These are phyloP conservation scores for Catalaphyllia jardinei DNA, from an alignment of 64 coral and sea anemone species.

Conservation along the genomic window DNA sequence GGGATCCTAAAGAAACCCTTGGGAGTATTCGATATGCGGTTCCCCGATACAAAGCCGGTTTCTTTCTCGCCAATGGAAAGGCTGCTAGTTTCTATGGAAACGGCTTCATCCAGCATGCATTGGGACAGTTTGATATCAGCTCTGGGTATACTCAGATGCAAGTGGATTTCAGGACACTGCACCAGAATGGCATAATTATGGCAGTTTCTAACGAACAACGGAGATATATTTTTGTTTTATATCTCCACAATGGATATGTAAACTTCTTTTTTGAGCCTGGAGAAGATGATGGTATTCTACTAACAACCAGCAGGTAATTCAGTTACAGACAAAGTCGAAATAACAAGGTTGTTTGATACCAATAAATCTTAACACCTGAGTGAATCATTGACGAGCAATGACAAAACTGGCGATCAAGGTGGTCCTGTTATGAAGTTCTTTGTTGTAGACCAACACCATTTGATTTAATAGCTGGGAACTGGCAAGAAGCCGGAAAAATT, in stretches of 20 bases:
- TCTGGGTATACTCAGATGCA: neutral
- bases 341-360: too few relatives aligned
- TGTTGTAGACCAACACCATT: neutral
- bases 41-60: conserved; percentile 14
- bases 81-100: conserved; percentile 57
- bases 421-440: neutral
- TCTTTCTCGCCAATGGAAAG: conserved; percentile 30
- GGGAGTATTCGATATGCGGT: conserved; percentile 24
- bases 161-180: conserved; percentile 71
- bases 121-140: conserved; percentile 53
- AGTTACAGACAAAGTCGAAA: too few relatives aligned
- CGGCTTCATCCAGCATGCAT: conserved; percentile 53
- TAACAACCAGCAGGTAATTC: neutral
- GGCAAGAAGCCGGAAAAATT: too few relatives aligned
- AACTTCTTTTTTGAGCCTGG: conserved; percentile 39
- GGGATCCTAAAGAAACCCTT: conserved; percentile 14
- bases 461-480: neutral
- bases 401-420: neutral
- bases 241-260: conserved; percentile 48
- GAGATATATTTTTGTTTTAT: conserved; percentile 40
- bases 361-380: too few relatives aligned
- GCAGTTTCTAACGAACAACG: conserved; percentile 43
- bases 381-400: too few relatives aligned
- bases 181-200: conserved; percentile 65
- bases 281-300: conserved; percentile 14